These are phyloP conservation scores for Arrhamphus sclerolepis DNA, from an alignment of 2,797 vertebrate genomes.

Conservation along the genomic window DNA sequence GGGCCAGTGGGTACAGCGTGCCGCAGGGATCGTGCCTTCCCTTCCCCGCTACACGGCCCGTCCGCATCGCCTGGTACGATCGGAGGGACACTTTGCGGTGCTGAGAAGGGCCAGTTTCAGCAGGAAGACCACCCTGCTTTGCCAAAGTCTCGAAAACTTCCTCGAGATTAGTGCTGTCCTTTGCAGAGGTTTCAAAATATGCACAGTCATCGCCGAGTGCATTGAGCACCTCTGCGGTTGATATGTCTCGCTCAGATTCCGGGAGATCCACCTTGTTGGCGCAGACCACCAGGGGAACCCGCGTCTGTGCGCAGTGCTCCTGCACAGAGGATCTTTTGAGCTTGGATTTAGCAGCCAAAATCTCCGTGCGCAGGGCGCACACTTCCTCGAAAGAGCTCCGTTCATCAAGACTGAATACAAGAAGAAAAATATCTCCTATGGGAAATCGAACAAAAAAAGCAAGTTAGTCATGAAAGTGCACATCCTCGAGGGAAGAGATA, in stretches of 20 bases:
- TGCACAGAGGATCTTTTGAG: constrained; percentile 54
- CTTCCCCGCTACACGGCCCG: constrained; percentile 30
- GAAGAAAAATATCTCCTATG: constrained; percentile 82
- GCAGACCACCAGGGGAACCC: constrained; percentile 77
- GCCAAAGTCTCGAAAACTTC: constrained; percentile 79
- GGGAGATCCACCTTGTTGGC: constrained; percentile 80
- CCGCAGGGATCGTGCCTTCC: constrained; percentile 69
- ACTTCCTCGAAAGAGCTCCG: constrained; percentile 79
- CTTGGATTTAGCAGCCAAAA: constrained; percentile 78
- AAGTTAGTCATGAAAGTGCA: neutral
- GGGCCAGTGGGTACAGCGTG: constrained; percentile 71
- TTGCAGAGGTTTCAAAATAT: constrained; percentile 83
- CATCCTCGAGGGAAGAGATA: too few relatives aligned
- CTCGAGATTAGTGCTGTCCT: constrained; percentile 80
- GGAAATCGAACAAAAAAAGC: neutral
- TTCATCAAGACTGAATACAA: constrained; percentile 82
- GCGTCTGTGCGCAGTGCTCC: constrained; percentile 38
- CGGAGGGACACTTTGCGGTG: constrained; percentile 83
- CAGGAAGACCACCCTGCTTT: constrained; percentile 76
- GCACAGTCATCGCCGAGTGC: constrained; percentile 71
- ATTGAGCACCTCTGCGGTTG: constrained; percentile 62
- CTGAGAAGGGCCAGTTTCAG: constrained; percentile 79
- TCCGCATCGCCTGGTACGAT: constrained; percentile 76
- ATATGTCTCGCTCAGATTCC: constrained; percentile 56
- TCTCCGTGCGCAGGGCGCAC: constrained; percentile 74